These are phyloP conservation scores for Charaxes varanes DNA, from an alignment of 1,140 invertebrate genomes.

Conservation along the genomic window DNA sequence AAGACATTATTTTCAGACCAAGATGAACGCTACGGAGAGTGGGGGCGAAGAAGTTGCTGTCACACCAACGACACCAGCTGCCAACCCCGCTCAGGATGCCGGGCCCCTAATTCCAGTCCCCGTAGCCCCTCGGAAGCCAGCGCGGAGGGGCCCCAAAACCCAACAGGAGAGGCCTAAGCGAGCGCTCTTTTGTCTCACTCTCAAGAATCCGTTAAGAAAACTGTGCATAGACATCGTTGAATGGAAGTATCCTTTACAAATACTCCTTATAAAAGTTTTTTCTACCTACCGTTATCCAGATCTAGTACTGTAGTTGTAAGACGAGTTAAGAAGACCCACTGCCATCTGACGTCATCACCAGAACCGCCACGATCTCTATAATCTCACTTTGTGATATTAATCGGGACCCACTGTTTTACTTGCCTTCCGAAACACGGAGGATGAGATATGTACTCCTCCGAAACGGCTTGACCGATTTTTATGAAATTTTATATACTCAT, in stretches of 20 bases:
- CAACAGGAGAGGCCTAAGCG: constrained; percentile 91
- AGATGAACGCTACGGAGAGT: constrained; percentile 40
- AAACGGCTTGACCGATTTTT: too few species aligned
- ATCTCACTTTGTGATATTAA: too few species aligned
- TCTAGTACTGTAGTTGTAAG: too few species aligned
- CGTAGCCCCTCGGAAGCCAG: constrained; percentile 73
- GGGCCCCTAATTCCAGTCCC: constrained; percentile 50
- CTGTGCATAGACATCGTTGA: constrained; percentile 97
- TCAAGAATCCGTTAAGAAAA: constrained; percentile 97
- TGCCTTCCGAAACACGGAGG: too few species aligned
- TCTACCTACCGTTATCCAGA: too few species aligned
- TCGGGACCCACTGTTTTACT: too few species aligned
- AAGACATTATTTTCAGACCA: constrained; percentile 32
- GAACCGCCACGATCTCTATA: too few species aligned
- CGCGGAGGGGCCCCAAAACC: constrained; percentile 85
- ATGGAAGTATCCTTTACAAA: constrained; percentile 97
- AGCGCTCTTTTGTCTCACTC: constrained; percentile 93
- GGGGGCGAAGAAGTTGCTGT: constrained; percentile 29
- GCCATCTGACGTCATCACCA: too few species aligned
- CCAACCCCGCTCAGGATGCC: constrained; percentile 30
- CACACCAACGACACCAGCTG: constrained; percentile 28
- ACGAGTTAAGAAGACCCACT: too few species aligned
- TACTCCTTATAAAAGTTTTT: too few species aligned
- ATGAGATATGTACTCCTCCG: too few species aligned
- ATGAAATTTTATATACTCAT: too few species aligned